These are phyloP conservation scores for Onthophagus taurus DNA, from an alignment of 1,140 invertebrate genomes.

Conservation along the genomic window DNA sequence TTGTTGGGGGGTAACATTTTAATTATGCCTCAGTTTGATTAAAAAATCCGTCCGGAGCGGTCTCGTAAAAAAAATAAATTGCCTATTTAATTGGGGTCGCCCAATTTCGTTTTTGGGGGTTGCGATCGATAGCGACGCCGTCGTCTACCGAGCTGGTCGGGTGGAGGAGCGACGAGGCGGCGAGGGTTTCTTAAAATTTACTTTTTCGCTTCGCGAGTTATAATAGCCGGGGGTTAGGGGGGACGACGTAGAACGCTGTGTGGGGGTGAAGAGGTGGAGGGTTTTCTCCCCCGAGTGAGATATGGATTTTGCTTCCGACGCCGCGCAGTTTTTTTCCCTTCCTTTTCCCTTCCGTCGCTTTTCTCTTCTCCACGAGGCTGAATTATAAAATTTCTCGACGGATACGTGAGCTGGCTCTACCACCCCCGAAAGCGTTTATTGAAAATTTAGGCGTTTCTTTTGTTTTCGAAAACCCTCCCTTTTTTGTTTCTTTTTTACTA, in stretches of 20 bases:
- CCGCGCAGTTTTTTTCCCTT: constrained; percentile 34
- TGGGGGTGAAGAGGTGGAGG: constrained; percentile 13
- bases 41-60: too few species aligned
- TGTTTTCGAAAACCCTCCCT: neutral
- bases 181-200: constrained; percentile 40
- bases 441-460: constrained; percentile 15
- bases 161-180: constrained; percentile 28
- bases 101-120: constrained; percentile 4
- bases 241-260: constrained; percentile 8
- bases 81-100: constrained; percentile 35
- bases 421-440: constrained; percentile 17
- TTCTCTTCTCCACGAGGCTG: too few species aligned
- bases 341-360: too few species aligned
- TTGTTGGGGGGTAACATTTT: too few species aligned
- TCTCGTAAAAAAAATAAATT: constrained; percentile 41
- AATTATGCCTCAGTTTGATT: too few species aligned
- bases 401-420: constrained; percentile 15
- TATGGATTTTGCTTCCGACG: constrained; percentile 37
- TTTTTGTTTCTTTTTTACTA: neutral
- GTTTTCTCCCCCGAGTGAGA: constrained; percentile 25
- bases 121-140: constrained; percentile 21
- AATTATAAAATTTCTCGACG: constrained; percentile 36
- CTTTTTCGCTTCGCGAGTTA: constrained; percentile 39
- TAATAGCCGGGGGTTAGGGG: constrained; percentile 35
- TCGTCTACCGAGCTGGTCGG: constrained; percentile 26